Evolutionary conservation across 1,140 invertebrate genomes (phyloP).

Genomic region (Melitaea cinxia): DNA sequence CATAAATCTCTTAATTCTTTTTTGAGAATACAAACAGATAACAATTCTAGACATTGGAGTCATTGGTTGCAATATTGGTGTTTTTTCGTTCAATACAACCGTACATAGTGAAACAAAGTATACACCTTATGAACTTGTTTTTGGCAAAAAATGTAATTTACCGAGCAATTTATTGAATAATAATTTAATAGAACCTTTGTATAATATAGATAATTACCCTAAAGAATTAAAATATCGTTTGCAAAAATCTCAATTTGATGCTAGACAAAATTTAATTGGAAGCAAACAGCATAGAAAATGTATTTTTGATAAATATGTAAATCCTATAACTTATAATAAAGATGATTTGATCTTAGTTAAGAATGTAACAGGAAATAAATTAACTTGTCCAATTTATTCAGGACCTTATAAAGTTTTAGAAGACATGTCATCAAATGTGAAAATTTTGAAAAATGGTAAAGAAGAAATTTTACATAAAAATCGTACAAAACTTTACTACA

Average conservation of each 20-base stretch:
- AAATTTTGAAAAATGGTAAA: constrained; percentile 25
- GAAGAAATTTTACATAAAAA: constrained; percentile 27
- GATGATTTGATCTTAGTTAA: constrained; percentile 25
- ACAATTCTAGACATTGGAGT: background rate
- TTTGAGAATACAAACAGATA: constrained; percentile 16
- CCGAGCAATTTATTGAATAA: constrained; percentile 4
- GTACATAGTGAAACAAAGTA: constrained; percentile 33
- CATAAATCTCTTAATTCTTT: constrained; percentile 29
- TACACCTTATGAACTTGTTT: constrained; percentile 33
- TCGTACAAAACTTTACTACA: background rate
- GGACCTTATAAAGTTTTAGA: constrained; percentile 29
- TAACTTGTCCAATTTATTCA: constrained; percentile 17
- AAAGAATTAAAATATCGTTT: constrained; percentile 32
- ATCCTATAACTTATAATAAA: constrained; percentile 20
- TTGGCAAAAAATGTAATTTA: constrained; percentile 25
- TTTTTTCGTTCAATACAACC: constrained; percentile 28
- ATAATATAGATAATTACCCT: constrained; percentile 32
- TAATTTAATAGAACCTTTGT: constrained; percentile 20
- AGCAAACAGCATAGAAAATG: constrained; percentile 19
- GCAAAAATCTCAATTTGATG: constrained; percentile 26
- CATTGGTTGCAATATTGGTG: constrained; percentile 4
- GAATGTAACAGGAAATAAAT: constrained; percentile 25
- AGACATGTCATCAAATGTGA: constrained; percentile 26
- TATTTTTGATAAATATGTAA: constrained; percentile 24
- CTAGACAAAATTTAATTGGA: constrained; percentile 22